phyloP scores from a whole-genome alignment of 2,113 vertebrate genomes.

The Microcebus tavaratra region DNA sequence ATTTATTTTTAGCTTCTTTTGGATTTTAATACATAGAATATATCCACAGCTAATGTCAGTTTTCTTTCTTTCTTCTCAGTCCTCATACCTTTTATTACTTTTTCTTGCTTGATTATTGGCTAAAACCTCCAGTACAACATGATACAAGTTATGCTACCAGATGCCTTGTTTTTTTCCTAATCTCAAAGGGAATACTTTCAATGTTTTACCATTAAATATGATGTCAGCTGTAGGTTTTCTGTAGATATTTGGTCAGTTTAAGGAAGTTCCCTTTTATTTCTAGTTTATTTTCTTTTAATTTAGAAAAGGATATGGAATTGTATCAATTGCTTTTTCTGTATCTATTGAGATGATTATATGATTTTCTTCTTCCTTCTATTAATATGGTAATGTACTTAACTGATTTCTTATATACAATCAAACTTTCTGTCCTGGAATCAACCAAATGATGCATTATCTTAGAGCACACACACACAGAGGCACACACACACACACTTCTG shows the following conservation, averaged over 20 bases:
- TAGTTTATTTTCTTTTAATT: background rate
- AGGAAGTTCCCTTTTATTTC: background rate
- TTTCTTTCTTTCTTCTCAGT: background rate
- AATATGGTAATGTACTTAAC: background rate
- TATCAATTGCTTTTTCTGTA: background rate
- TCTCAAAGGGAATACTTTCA: background rate
- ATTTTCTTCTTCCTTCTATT: background rate
- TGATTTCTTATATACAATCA: slow-evolving; percentile 26
- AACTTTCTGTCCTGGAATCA: background rate
- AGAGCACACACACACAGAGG: background rate
- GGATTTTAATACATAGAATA: background rate
- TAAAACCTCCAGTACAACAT: background rate
- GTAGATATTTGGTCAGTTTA: background rate
- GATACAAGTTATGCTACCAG: background rate
- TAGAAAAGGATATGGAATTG: background rate
- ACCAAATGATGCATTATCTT: background rate
- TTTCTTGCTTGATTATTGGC: background rate
- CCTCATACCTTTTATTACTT: background rate
- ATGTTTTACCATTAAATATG: background rate
- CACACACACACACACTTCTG: background rate
- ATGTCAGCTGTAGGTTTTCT: background rate
- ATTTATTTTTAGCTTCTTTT: background rate
- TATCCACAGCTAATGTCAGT: background rate
- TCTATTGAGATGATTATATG: background rate
- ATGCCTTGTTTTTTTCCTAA: background rate